Percentiles rank a stretch among this genome's conserved stretches.
Evolutionary conservation across 2,888 invertebrate species (phyloP).

Genomic region (Cosmorhoe ocellata): DNA sequence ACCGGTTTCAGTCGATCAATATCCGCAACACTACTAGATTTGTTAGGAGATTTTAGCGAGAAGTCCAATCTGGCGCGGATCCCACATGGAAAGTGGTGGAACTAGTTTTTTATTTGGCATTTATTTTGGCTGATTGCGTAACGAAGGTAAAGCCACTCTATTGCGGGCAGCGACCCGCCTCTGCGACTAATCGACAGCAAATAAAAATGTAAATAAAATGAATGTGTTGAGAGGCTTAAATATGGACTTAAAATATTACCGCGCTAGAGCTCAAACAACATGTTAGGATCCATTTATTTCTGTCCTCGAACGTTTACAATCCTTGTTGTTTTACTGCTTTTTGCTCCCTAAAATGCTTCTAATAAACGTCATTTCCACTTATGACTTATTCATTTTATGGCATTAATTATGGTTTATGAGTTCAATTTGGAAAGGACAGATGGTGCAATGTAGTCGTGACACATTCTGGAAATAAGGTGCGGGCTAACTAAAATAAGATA

Average conservation of each 20-base stretch:
- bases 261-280: slow-evolving; percentile 17
- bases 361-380: slow-evolving; percentile 21
- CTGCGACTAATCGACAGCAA: slow-evolving; percentile 55
- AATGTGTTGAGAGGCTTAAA: slow-evolving; percentile 55
- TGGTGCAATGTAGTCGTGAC: slow-evolving; percentile 25
- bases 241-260: slow-evolving; percentile 36
- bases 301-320: slow-evolving; percentile 12
- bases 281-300: slow-evolving; percentile 20
- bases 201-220: slow-evolving; percentile 72
- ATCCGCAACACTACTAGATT: slow-evolving; percentile 12
- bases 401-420: slow-evolving; percentile 28
- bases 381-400: slow-evolving; percentile 27
- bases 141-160: slow-evolving; percentile 53
- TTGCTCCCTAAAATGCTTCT: slow-evolving; percentile 13
- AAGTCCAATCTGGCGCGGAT: slow-evolving; percentile 43
- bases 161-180: slow-evolving; percentile 66
- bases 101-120: slow-evolving; percentile 75
- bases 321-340: slow-evolving; percentile 14
- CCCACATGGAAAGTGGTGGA: slow-evolving; percentile 54
- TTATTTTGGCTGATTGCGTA: slow-evolving; percentile 72
- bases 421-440: slow-evolving; percentile 30
- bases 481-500: slow-evolving; percentile 23
- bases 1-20: slow-evolving; percentile 21
- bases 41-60: slow-evolving; percentile 28
- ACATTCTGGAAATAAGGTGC: slow-evolving; percentile 11